Evolutionary conservation across 2,113 vertebrate species (phyloP), one percentile per base, ranked within the genome.

Genomic region (Herpetotheres cachinnans): DNA sequence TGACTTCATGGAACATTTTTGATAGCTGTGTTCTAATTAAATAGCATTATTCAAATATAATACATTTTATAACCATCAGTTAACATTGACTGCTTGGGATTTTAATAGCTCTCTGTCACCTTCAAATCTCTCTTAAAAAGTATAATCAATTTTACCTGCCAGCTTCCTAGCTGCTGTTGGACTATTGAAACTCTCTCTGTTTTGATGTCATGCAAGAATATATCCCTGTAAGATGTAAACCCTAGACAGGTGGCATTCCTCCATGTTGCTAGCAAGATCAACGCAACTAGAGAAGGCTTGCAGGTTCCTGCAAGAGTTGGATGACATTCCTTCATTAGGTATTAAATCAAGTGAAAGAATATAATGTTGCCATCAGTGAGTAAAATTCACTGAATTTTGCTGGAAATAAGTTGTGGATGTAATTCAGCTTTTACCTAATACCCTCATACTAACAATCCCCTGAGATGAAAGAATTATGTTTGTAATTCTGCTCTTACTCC

Each of bases 11-110:
- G 91, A 97, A 87, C 79, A 78, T 69, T 95, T 87, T 97, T 96
- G 50, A 95, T 92, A 86, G 79, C 74, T 84, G 27, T 82, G 54
- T 76, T 94, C 61, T 87, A 96, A 95, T 94, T 96, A 90, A 97
- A 95, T 84, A 96, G 22, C 27, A 54, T 95, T 95, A 96, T 83
- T 95, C 86, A 97, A 97, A 96, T 89, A 81, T 46, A 93, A 91
- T 89, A 77, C 55, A 86, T 89, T 96, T 96, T 92, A 84, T 84
- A 86, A 55, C 66, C 80, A 73, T 97, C 84, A 77, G 87, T 96
- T 94, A 88, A 89, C 59, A 92, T 47, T 85, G 56, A 95, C 82
- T 87, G 72, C 65, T 92, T 69, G 36, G 62, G 77, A n/a, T 96
- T 97, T 95, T 94, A 95, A 94, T 89, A 89, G 70, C 54, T 70